A percentile compares a stretch with the other conserved stretches of the same genome.
These are phyloP conservation scores for Aspidiotus destructor DNA, from an alignment of 2,888 invertebrate genomes.

Conservation along the genomic window DNA sequence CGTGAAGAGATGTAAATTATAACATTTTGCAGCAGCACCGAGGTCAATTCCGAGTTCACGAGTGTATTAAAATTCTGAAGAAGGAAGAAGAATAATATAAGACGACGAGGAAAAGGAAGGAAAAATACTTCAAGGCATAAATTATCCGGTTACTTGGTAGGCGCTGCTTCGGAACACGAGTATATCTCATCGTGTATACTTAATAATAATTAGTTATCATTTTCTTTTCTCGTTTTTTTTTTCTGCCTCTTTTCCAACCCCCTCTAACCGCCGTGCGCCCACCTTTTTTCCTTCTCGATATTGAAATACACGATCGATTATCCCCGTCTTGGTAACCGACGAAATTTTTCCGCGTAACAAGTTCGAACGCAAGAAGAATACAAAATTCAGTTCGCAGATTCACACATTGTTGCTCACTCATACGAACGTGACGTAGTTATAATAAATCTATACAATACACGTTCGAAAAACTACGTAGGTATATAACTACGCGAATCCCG, in stretches of 20 bases:
- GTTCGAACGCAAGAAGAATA: too few relatives aligned
- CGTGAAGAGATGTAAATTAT: conserved; percentile 25
- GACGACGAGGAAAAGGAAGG: too few relatives aligned
- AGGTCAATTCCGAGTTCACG: conserved; percentile 27
- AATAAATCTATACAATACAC: too few relatives aligned
- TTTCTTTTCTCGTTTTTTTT: background rate
- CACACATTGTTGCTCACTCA: too few relatives aligned
- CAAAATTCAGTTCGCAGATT: too few relatives aligned
- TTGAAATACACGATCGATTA: too few relatives aligned
- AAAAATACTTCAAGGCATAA: conserved; percentile 14
- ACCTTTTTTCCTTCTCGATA: background rate
- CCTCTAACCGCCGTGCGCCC: background rate
- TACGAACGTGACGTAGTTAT: too few relatives aligned
- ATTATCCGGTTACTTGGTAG: conserved; percentile 31
- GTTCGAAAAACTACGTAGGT: too few relatives aligned
- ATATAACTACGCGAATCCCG: too few relatives aligned
- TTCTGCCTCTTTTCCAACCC: background rate
- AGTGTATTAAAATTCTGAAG: conserved; percentile 17
- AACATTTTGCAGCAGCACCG: conserved; percentile 9
- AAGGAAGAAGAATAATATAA: too few relatives aligned
- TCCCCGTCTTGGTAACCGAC: too few relatives aligned
- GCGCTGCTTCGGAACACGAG: background rate
- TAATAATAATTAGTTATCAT: background rate
- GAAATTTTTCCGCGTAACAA: too few relatives aligned
- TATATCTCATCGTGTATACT: conserved; percentile 22